Base-by-base conservation (phyloP, 1,140 invertebrate genomes). In the Conopomorpha cramerella region DNA sequence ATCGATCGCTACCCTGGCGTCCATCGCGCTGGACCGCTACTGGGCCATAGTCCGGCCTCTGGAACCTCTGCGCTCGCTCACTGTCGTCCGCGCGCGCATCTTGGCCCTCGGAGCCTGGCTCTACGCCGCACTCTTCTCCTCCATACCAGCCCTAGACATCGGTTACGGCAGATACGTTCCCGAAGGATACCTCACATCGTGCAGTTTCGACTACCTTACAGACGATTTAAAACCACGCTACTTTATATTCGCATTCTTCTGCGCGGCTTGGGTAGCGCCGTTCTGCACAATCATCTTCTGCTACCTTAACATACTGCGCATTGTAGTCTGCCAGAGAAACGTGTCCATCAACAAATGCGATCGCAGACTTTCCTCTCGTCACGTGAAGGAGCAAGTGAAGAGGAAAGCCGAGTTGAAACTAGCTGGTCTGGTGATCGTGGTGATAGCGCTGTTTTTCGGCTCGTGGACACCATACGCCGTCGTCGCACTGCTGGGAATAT, bases 171-270 rank as follows among this genome's bases (percentile, higher is more conserved):
- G 77, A 3, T 92, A 91, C 65, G 85, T 89, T 8, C 87, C 89
- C 1, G 90, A 92, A 68, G 88, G 88, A 3, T 90, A 84, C 41
- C 67, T 91, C 30, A 91, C 88, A 3, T 89, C 86, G 45, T 93
- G 90, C 67, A 90, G 88, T 41, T 92, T 89, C 45, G 89, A 92
- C 54, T 92, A 92, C 49, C 67, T 92, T 2, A 83, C 83, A 3
- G 77, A 82, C 18, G 78, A 82, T 43, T 42, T 52, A 0, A 54
- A 58, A 1, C 80, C 80, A 0, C 79, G 81, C 34, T 76, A 78
- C 15, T 88, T 86, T 45, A 88, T 90, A 40, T 81, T 88, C 4
- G 48, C 76, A 4, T 88, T 87, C 49, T 88, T 87, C 45, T 68
- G 83, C 6, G 86, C 82, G 0, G 87, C 86, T 8, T 90, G 84